Conservation (phyloP, 2,888 invertebrate genomes). For the Drepanosiphum platanoidis region DNA sequence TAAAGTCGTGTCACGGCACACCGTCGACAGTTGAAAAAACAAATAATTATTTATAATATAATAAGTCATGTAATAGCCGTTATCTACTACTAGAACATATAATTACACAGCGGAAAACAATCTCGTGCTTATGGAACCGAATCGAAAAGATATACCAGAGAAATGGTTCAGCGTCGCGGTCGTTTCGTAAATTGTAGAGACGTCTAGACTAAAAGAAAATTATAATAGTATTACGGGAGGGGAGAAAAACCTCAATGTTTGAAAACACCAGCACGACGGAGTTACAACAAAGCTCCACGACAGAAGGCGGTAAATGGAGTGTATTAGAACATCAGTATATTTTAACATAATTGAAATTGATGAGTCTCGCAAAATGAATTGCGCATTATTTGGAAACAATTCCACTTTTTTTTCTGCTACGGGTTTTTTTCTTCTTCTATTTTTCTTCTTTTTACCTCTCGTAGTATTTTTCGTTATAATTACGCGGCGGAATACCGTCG, state of each 20-base stretch:
- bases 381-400: background rate
- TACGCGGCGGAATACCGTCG: background rate
- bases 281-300: background rate
- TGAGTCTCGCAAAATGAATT: background rate
- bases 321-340: slow-evolving; percentile 6
- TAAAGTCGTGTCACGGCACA: background rate
- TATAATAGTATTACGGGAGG: background rate
- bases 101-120: background rate
- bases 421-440: background rate
- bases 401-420: background rate
- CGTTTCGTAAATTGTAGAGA: background rate
- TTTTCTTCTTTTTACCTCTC: background rate
- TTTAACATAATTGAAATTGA: slow-evolving; percentile 44
- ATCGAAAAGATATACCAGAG: background rate
- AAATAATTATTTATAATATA: background rate
- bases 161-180: background rate
- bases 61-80: background rate
- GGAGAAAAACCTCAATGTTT: background rate
- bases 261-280: background rate
- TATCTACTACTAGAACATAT: background rate
- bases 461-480: background rate
- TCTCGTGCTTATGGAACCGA: background rate
- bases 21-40: background rate
- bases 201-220: background rate
- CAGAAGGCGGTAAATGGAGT: slow-evolving; percentile 40